Percentiles rank a stretch among this genome's conserved stretches.
These are phyloP conservation scores for Trichosurus vulpecula DNA, from an alignment of 2,797 vertebrate species.

Conservation along the genomic window DNA sequence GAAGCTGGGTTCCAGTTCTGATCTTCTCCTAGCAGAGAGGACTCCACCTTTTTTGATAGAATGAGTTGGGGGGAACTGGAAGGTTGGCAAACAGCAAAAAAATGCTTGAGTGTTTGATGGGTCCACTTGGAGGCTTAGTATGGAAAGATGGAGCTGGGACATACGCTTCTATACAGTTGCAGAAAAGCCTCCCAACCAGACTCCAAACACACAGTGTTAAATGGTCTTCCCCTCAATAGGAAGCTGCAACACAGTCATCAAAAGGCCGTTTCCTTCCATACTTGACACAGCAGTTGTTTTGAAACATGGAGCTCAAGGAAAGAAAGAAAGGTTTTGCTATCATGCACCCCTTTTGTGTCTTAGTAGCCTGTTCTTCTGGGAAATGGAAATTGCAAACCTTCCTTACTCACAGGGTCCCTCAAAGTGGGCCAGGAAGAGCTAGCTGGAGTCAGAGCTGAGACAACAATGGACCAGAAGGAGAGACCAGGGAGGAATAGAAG, in stretches of 20 bases:
- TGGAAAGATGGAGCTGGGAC: constrained; percentile 33
- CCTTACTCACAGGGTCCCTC: not conserved
- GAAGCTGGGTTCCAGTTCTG: not conserved
- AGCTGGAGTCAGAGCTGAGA: not conserved
- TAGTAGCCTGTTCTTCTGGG: not conserved
- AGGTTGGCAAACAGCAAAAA: not conserved
- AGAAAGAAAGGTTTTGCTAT: not conserved
- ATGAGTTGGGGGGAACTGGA: not conserved
- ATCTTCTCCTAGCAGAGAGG: not conserved
- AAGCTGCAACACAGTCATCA: not conserved
- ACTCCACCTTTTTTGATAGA: not conserved
- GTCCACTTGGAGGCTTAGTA: not conserved
- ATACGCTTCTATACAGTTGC: not conserved
- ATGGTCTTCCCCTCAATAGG: not conserved
- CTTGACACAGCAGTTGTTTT: not conserved
- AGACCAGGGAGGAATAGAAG: not conserved
- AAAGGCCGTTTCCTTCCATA: not conserved
- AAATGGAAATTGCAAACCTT: not conserved
- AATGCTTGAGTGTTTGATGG: not conserved
- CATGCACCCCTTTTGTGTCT: not conserved
- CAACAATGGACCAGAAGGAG: not conserved
- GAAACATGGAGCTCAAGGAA: not conserved
- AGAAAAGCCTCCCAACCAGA: constrained; percentile 45
- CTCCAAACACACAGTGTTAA: not conserved
- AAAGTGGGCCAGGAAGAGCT: not conserved